Evolutionary conservation across 2,888 invertebrate species (phyloP).

Genomic region (Thecophora atra): DNA sequence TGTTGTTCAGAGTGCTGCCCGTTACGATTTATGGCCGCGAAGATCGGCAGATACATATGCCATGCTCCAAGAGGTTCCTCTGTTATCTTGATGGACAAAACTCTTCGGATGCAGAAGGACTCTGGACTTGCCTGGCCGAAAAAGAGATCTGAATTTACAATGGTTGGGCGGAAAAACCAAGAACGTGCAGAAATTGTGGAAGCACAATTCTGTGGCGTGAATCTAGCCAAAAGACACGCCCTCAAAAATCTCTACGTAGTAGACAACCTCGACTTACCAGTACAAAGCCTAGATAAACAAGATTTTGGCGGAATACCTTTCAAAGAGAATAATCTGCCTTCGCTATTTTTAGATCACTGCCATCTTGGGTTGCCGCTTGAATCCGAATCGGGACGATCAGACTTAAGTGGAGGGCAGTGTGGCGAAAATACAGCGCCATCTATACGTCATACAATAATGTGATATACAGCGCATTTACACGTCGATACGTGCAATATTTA

Average conservation of each 20-base stretch:
- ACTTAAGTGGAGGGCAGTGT: too few relatives aligned
- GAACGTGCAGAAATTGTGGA: not conserved
- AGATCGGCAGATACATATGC: not conserved
- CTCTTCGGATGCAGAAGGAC: not conserved
- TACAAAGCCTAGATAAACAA: not conserved
- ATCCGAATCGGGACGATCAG: too few relatives aligned
- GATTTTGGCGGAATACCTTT: not conserved
- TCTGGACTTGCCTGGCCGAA: not conserved
- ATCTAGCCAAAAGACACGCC: not conserved
- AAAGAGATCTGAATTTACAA: not conserved
- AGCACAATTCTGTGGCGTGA: not conserved
- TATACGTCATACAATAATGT: too few relatives aligned
- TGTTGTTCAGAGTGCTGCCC: not conserved
- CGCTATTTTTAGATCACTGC: not conserved
- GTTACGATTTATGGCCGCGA: not conserved
- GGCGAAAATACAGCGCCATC: too few relatives aligned
- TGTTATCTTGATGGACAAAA: not conserved
- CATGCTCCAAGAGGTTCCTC: not conserved
- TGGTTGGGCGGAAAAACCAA: conserved; percentile 5
- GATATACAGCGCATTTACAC: too few relatives aligned
- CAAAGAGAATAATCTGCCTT: not conserved
- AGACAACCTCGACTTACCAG: not conserved
- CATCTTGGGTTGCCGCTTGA: not conserved
- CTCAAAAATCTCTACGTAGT: not conserved
- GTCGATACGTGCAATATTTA: too few relatives aligned